These are phyloP conservation scores for Leptinotarsa lineolata DNA, from an alignment of 1,140 invertebrate genomes.

Conservation along the genomic window DNA sequence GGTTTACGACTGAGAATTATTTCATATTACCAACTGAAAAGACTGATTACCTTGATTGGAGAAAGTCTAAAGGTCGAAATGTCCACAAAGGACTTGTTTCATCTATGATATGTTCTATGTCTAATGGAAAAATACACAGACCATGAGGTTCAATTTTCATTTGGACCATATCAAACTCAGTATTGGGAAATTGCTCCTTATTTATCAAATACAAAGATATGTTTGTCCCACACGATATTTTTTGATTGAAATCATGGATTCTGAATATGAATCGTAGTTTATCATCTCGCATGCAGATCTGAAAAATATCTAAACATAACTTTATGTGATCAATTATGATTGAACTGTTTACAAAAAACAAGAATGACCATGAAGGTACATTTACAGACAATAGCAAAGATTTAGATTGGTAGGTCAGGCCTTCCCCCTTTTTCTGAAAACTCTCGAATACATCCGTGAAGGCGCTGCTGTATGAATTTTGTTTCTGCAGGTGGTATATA, in stretches of 20 bases:
- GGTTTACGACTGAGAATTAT: background rate
- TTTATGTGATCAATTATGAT: no score
- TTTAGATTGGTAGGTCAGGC: no score
- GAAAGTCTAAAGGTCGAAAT: conserved; percentile 58
- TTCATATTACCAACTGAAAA: background rate
- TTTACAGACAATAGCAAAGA: no score
- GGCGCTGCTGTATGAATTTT: no score
- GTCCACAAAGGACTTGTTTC: conserved; percentile 61
- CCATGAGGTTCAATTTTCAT: conserved; percentile 48
- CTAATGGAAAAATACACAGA: conserved; percentile 67
- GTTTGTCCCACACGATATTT: conserved; percentile 45
- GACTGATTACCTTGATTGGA: conserved; percentile 34
- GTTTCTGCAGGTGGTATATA: no score
- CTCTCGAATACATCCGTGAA: no score
- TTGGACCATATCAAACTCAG: conserved; percentile 40
- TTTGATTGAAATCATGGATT: conserved; percentile 42
- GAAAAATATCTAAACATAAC: conserved; percentile 18
- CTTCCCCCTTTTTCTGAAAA: no score
- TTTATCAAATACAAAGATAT: conserved; percentile 46
- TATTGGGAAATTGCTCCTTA: conserved; percentile 37
- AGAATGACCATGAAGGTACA: no score
- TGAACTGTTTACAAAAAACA: no score
- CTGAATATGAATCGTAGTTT: conserved; percentile 47
- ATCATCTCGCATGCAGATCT: conserved; percentile 48
- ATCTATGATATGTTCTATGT: conserved; percentile 66